Base-by-base conservation (phyloP, 2,797 vertebrate genomes). In the Chelmon rostratus region DNA sequence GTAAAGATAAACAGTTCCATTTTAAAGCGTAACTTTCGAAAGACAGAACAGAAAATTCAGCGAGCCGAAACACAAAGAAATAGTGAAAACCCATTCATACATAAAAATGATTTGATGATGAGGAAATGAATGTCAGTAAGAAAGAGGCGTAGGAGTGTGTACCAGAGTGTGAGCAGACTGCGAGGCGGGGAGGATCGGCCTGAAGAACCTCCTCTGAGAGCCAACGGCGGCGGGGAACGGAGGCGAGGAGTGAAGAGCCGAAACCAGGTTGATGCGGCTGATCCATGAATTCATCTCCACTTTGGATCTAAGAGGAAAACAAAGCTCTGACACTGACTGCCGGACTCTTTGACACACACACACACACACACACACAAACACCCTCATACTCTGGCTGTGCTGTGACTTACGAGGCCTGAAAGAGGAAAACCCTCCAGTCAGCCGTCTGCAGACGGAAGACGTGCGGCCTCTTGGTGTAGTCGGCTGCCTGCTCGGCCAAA, bases 211-310 rank as follows among this genome's bases (percentile, higher is more conserved):
- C 85, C 92, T 96, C 91, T 97, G 97, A 57, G 97, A 98, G 35
- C 97, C 97, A 0, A 98, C 96, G 0, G 98, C 98, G 0, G 97
- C 97, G 0, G 98, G 97, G 68, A 99, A 99, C 0, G 98, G 97
- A 0, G 97, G 97, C 0, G 98, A 96, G 0, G 98, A 99, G 89
- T 96, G 96, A 31, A 96, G 95, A 6, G 97, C 97, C 0, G 97
- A 96, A 0, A 96, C 95, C 75, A 99, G 88, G 85, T 98, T 99
- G 81, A 99, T 95, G n/a, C 97, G 96, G 3, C 89, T 92, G 44
- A 99, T 97, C 98, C 98, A 99, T 0, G 97, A 97, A 53, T 87
- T 86, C 98, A 99, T 98, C 91, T 98, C 97, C 25, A 91, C 93
- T 9, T 89, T 94, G 67, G 94, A 95, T 50, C 96, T 96, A 74